A percentile compares a stretch with the other conserved stretches of the same genome.
Evolutionary conservation across 2,888 invertebrate species (phyloP).

Genomic region (Eupithecia vulgata): DNA sequence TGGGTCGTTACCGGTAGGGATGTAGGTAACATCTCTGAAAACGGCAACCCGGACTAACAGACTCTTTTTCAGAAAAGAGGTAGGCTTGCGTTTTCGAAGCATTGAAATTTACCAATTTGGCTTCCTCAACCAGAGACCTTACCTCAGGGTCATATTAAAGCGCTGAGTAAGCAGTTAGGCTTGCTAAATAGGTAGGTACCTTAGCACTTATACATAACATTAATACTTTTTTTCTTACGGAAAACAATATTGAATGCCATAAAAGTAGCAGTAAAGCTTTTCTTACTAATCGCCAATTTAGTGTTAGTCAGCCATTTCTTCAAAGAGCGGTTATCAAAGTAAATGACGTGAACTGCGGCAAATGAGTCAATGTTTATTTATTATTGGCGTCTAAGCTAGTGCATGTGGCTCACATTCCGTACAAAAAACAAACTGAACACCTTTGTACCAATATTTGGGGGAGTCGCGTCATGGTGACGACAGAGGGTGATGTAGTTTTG

Average conservation of each 20-base stretch:
- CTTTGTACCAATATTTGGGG: slow-evolving; percentile 20
- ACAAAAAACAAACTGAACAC: slow-evolving; percentile 21
- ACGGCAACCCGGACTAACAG: not conserved
- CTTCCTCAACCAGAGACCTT: not conserved
- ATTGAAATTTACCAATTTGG: not conserved
- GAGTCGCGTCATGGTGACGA: slow-evolving; percentile 25
- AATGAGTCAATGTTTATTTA: slow-evolving; percentile 32
- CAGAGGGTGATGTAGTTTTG: not conserved
- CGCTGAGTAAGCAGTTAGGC: not conserved
- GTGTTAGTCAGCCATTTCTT: slow-evolving; percentile 22
- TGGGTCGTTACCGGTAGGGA: not conserved
- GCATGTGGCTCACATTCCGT: slow-evolving; percentile 20
- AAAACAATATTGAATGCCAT: not conserved
- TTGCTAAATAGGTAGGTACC: not conserved
- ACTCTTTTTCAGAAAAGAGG: not conserved
- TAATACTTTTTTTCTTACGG: not conserved
- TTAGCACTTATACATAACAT: too few species aligned
- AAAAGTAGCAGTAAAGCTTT: not conserved
- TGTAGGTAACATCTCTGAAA: not conserved
- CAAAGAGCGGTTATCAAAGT: slow-evolving; percentile 16
- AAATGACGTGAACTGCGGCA: slow-evolving; percentile 23
- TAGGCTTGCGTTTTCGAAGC: not conserved
- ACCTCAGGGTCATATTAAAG: not conserved
- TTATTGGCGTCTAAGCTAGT: not conserved
- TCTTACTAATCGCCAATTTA: not conserved